These are phyloP conservation scores for Mystacornis crossleyi DNA, from an alignment of 2,113 vertebrate genomes.

Conservation along the genomic window DNA sequence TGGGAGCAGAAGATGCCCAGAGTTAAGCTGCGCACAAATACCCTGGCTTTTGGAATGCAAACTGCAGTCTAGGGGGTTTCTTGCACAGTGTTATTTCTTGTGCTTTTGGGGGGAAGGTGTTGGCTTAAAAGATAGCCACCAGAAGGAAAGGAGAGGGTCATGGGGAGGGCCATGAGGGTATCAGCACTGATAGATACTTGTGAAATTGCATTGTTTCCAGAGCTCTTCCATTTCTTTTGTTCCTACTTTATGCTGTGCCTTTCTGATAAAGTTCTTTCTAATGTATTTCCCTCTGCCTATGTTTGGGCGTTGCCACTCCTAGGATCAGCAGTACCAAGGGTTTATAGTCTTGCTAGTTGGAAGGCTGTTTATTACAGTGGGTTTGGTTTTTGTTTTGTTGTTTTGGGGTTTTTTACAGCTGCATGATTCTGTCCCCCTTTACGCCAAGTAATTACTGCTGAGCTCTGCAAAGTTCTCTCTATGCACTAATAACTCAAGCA, in stretches of 20 bases:
- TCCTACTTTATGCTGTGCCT: neutral
- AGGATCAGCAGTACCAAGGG: neutral
- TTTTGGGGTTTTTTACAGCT: neutral
- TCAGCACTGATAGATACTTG: neutral
- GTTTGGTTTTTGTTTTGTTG: neutral
- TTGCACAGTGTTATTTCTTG: neutral
- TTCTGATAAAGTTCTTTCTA: neutral
- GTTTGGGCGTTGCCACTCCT: neutral
- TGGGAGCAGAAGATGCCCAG: neutral
- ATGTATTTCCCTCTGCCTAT: neutral
- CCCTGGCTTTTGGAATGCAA: neutral
- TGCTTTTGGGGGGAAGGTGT: neutral
- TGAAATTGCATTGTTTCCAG: accelerated
- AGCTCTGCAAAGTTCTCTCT: neutral
- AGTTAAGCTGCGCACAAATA: neutral
- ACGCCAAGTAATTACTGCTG: neutral
- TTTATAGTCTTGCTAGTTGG: neutral
- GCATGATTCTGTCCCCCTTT: neutral
- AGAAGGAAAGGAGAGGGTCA: neutral
- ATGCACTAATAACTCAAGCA: neutral
- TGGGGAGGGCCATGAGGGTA: neutral
- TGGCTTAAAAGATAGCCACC: neutral
- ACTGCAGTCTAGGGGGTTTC: neutral
- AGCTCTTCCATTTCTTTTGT: neutral
- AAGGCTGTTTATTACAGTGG: neutral